Evolutionary conservation across 2,113 vertebrate genomes (phyloP).

Genomic region (Chitala chitala): DNA sequence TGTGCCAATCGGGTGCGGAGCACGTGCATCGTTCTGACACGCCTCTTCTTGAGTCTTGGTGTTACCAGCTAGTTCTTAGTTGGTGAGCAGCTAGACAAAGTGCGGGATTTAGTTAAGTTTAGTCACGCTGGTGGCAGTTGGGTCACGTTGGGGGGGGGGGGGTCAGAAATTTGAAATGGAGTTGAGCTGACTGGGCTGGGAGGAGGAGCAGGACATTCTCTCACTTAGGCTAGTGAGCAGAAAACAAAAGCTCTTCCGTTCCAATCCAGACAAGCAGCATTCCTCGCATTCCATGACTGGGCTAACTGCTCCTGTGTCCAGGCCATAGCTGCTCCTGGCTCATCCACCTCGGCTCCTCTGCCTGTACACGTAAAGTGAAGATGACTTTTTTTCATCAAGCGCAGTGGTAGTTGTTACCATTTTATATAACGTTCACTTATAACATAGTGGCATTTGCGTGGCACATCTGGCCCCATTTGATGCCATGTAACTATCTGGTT

Average conservation of each 20-base stretch:
- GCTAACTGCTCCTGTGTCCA: conserved; percentile 20
- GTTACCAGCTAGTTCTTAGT: not conserved
- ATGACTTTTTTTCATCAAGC: not conserved
- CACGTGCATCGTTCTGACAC: too few relatives aligned
- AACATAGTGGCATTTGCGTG: too few relatives aligned
- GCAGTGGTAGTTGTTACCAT: not conserved
- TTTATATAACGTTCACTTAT: too few relatives aligned
- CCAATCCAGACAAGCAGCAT: conserved; percentile 45
- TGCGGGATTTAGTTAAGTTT: not conserved
- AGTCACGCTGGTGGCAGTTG: not conserved
- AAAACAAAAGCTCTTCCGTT: conserved; percentile 37
- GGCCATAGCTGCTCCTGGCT: not conserved
- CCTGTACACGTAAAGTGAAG: too few relatives aligned
- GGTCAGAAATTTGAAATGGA: not conserved
- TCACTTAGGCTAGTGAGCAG: conserved; percentile 30
- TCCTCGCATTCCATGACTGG: conserved; percentile 39
- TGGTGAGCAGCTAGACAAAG: not conserved
- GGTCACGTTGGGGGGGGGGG: not conserved
- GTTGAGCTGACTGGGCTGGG: conserved; percentile 8
- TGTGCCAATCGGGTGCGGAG: too few relatives aligned
- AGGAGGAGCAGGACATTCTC: conserved; percentile 18
- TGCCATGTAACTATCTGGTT: too few relatives aligned
- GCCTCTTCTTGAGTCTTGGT: too few relatives aligned
- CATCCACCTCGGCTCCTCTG: not conserved
- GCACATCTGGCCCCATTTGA: too few relatives aligned